Evolutionary conservation across 2,888 invertebrate genomes (phyloP).

Genomic region (Drosophila imparisetae): DNA sequence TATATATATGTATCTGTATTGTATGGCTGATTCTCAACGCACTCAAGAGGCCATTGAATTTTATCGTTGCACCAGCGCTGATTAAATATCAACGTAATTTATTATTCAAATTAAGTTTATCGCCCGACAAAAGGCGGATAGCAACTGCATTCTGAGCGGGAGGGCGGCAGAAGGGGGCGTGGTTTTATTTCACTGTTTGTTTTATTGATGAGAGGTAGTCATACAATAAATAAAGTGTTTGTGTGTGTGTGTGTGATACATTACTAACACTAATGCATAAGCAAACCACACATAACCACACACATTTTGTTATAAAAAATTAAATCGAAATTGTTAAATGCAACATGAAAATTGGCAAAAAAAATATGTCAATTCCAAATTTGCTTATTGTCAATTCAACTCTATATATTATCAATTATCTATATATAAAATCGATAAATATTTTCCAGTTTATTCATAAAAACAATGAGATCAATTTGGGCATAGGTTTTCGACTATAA

Average conservation of each 20-base stretch:
- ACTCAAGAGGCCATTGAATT: conserved; percentile 69
- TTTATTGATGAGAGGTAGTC: conserved; percentile 28
- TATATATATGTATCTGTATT: conserved; percentile 6
- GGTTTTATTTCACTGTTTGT: conserved; percentile 26
- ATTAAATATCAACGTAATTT: conserved; percentile 78
- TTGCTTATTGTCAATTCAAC: not conserved
- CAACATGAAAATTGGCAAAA: not conserved
- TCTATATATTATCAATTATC: too few relatives aligned
- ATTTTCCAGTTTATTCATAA: not conserved
- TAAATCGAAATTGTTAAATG: conserved; percentile 58
- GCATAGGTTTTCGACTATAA: not conserved
- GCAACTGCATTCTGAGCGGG: conserved; percentile 32
- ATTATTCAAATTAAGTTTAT: conserved; percentile 79
- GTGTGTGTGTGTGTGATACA: conserved; percentile 38
- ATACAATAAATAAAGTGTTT: conserved; percentile 56
- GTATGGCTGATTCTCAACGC: conserved; percentile 11
- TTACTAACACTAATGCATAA: conserved; percentile 44
- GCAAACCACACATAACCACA: conserved; percentile 59
- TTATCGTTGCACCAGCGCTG: conserved; percentile 72
- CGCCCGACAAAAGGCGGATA: conserved; percentile 65
- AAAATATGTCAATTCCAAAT: not conserved
- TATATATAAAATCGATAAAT: not conserved
- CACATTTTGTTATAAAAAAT: conserved; percentile 63
- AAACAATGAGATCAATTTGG: not conserved
- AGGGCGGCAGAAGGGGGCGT: not conserved